Base-by-base conservation (phyloP, 2,113 vertebrate genomes). In the Smithornis capensis region DNA sequence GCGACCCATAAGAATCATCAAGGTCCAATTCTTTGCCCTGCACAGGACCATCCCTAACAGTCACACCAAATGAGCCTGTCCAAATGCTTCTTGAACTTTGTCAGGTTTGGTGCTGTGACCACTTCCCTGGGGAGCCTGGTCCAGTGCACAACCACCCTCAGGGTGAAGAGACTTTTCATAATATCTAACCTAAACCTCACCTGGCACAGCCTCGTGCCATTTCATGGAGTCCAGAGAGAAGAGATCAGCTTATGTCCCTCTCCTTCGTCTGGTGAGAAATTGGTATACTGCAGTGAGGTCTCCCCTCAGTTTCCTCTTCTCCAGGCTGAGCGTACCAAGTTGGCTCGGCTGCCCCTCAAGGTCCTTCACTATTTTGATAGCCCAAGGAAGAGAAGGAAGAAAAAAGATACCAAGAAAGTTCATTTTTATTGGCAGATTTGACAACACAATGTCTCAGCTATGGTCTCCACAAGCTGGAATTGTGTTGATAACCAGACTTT, bases 261-360 rank as follows among this genome's bases (percentile, higher is more conserved):
- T 5, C 25, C 9, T 49, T 49, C 12, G 18, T 4, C 18, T 76
- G 14, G 10, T 0, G 1, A 55, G 25, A 63, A 69, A 69, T 4
- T 4, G 68, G 47, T 33, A 16, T n/a, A 23, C 35, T 63, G 25
- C 7, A 12, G 0, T 62, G 29, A 5, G 21, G 1, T 35, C 8
- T 68, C 29, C 4, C 11, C 13, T 40, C 69, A 35, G 0, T 49
- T 12, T 69, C n/a, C 63, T 68, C 28, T 64, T 64, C 38, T 42
- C 21, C 70, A 62, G 29, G 11, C n/a, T 69, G 25, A 62, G 12
- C 38, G 59, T 12, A 33, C 18, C 45, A 15, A 49, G 35, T 35
- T 18, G 18, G 25, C 25, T 76, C 47, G 62, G 21, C 21, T 5
- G 3, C 12, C 47, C 40, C 25, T 76, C 40, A 69, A 69, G 25